phyloP scores from a whole-genome alignment of 2,888 invertebrate genomes.

The Glaucopsyche alexis region DNA sequence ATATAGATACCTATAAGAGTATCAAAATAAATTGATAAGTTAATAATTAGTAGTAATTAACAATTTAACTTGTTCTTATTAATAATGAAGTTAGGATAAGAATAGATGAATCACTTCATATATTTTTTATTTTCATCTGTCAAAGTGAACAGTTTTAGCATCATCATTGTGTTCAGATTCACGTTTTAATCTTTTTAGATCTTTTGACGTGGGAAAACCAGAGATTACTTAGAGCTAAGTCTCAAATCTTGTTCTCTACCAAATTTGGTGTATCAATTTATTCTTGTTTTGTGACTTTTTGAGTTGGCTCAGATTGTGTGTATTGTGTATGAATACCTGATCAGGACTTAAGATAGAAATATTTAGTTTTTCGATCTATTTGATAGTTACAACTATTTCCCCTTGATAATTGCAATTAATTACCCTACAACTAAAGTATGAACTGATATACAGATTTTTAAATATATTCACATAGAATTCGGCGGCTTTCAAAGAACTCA shows the following conservation, averaged over 20 bases:
- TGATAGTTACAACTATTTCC: too few relatives aligned
- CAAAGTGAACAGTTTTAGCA: not conserved
- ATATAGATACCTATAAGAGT: too few relatives aligned
- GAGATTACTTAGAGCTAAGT: not conserved
- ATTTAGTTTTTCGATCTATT: too few relatives aligned
- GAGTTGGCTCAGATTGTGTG: not conserved
- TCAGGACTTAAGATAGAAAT: too few relatives aligned
- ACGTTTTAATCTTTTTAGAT: constrained; percentile 20
- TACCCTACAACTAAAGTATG: too few relatives aligned
- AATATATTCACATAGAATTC: too few relatives aligned
- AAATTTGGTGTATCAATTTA: not conserved
- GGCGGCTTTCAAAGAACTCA: not conserved
- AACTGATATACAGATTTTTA: too few relatives aligned
- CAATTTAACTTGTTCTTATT: too few relatives aligned
- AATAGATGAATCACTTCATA: not conserved
- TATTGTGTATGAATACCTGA: too few relatives aligned
- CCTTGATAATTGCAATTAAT: too few relatives aligned
- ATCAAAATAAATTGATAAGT: too few relatives aligned
- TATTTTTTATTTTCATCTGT: not conserved
- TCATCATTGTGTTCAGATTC: not conserved
- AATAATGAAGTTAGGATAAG: not conserved
- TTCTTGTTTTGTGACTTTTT: not conserved
- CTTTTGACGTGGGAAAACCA: constrained; percentile 22
- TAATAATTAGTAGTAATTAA: too few relatives aligned
- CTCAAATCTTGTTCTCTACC: not conserved